phyloP scores from a whole-genome alignment of 2,113 vertebrate genomes.

The Silurus asotus region DNA sequence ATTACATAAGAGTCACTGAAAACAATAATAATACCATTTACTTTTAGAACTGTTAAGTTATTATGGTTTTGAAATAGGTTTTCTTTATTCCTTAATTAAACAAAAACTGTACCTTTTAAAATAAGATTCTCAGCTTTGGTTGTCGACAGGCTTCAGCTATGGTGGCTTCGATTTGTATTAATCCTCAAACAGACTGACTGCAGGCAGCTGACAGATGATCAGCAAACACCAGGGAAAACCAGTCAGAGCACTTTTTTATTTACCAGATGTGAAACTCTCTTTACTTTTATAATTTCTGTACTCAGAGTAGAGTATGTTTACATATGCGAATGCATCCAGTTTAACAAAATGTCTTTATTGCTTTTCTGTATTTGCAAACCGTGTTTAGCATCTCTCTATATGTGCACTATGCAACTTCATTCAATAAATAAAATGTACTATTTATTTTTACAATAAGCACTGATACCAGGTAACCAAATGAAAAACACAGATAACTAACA shows the following conservation, averaged over 20 bases:
- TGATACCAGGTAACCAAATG: neutral
- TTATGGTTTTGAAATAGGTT: neutral
- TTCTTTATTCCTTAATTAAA: neutral
- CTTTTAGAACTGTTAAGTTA: neutral
- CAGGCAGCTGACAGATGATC: constrained; percentile 42
- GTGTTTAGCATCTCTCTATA: neutral
- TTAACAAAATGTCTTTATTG: neutral
- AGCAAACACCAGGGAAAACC: constrained; percentile 45
- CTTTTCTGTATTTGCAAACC: neutral
- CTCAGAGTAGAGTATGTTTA: constrained; percentile 1
- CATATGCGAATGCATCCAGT: neutral
- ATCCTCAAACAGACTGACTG: constrained; percentile 6
- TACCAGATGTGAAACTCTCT: neutral
- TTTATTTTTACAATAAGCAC: neutral
- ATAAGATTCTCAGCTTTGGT: neutral
- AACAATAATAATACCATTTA: neutral
- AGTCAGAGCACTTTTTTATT: constrained; percentile 44
- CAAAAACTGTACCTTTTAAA: constrained; percentile 1
- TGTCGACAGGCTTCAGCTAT: neutral
- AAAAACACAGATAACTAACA: neutral
- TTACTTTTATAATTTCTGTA: neutral
- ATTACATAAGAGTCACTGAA: neutral
- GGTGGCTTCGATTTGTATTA: neutral
- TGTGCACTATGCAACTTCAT: neutral
- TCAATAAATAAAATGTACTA: neutral